Evolutionary conservation across 1,140 invertebrate genomes (phyloP).

Genomic region (Diachasmimorpha longicaudata): DNA sequence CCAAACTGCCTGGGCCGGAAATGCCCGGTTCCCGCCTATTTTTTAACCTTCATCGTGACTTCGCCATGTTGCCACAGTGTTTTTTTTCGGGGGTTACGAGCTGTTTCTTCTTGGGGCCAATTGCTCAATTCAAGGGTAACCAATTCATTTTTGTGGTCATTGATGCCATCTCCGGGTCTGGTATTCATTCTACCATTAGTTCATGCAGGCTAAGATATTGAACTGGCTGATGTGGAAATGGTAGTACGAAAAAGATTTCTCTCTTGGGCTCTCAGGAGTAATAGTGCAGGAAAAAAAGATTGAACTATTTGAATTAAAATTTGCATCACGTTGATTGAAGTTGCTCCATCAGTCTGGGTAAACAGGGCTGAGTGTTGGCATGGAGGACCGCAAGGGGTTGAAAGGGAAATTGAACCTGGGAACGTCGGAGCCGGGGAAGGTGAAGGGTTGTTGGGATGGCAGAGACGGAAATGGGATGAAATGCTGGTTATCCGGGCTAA

Average conservation of each 20-base stretch:
- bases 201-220: no score
- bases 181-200: no score
- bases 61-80: neutral
- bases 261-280: neutral
- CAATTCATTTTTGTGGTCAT: neutral
- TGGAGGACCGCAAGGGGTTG: neutral
- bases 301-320: neutral
- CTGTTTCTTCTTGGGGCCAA: neutral
- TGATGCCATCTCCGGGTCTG: no score
- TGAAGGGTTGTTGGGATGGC: neutral
- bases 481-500: conserved; percentile 26
- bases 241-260: no score
- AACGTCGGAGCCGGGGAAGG: neutral
- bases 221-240: no score
- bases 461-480: conserved; percentile 20
- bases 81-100: neutral
- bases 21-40: conserved; percentile 4
- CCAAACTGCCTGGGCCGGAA: neutral
- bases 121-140: neutral
- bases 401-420: conserved; percentile 9
- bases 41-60: conserved; percentile 2
- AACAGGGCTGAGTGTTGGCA: neutral
- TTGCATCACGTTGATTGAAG: neutral
- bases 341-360: conserved; percentile 12
- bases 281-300: neutral